Conservation (phyloP, 1,140 invertebrate species). For the Drosophila ohnishii region DNA sequence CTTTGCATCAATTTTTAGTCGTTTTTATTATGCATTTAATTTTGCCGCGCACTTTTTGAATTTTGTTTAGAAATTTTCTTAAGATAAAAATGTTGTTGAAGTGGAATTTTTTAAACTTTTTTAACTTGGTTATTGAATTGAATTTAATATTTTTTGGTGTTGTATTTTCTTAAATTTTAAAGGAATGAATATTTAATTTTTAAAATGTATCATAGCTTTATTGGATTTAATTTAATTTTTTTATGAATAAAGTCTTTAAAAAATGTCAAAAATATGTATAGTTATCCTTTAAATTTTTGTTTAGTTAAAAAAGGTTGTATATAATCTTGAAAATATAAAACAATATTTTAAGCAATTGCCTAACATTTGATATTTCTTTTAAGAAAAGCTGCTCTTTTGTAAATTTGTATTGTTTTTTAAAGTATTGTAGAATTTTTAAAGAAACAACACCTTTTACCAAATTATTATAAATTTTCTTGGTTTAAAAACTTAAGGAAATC, state of each 20-base stretch:
- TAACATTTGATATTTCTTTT: not conserved
- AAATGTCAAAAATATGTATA: not conserved
- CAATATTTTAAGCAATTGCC: rapidly evolving
- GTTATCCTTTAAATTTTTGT: not conserved
- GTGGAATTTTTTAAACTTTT: too few species aligned
- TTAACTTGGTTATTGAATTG: not conserved
- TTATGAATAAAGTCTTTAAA: not conserved
- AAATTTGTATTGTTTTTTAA: not conserved
- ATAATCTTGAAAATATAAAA: not conserved
- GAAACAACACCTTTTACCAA: not conserved
- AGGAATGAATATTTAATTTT: not conserved
- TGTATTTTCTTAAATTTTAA: too few species aligned
- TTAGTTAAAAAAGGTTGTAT: not conserved
- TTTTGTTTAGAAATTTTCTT: too few species aligned
- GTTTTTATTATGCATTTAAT: not conserved
- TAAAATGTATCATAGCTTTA: not conserved
- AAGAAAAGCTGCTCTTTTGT: not conserved
- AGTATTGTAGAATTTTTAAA: not conserved
- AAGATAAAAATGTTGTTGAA: not conserved
- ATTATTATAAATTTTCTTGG: not conserved
- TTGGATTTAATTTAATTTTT: not conserved
- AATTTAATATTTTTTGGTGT: not conserved
- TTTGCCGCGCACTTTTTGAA: conserved; percentile 41
- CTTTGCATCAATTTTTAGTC: conserved; percentile 18
- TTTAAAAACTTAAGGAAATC: not conserved